Conservation (phyloP, 2,888 invertebrate genomes). For the Parnassius smintheus region DNA sequence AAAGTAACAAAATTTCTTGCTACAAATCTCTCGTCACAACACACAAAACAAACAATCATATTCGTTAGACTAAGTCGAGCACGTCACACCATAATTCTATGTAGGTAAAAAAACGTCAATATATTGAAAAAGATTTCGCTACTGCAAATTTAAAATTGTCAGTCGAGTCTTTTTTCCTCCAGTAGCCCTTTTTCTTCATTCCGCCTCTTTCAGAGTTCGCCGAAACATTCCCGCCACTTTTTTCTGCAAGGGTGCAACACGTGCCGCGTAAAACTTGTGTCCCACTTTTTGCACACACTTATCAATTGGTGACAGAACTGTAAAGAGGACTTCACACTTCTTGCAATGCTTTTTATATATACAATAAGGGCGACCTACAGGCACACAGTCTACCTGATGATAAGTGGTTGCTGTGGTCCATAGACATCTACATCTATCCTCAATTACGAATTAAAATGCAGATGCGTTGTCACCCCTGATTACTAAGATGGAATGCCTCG, state of each 20-base stretch:
- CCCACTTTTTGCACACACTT: conserved; percentile 51
- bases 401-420: too few relatives aligned
- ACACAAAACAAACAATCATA: conserved; percentile 3
- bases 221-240: conserved; percentile 33
- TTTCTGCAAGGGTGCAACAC: conserved; percentile 46
- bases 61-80: neutral
- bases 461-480: too few relatives aligned
- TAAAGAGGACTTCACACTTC: conserved; percentile 9
- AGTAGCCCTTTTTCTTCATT: conserved; percentile 32
- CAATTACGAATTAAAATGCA: too few relatives aligned
- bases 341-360: too few relatives aligned
- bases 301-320: conserved; percentile 39
- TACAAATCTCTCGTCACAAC: neutral
- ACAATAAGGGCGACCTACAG: too few relatives aligned
- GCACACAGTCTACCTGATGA: too few relatives aligned
- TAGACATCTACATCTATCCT: too few relatives aligned
- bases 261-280: conserved; percentile 46
- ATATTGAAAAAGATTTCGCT: conserved; percentile 18
- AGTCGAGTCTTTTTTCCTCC: conserved; percentile 32
- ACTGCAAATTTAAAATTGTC: conserved; percentile 17
- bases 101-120: conserved; percentile 5
- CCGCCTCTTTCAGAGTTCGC: conserved; percentile 33
- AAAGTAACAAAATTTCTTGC: neutral
- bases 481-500: too few relatives aligned
- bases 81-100: neutral